A percentile compares a stretch with the other conserved stretches of the same genome.
These are phyloP conservation scores for Byasa hedistus DNA, from an alignment of 2,888 invertebrate species.

Conservation along the genomic window DNA sequence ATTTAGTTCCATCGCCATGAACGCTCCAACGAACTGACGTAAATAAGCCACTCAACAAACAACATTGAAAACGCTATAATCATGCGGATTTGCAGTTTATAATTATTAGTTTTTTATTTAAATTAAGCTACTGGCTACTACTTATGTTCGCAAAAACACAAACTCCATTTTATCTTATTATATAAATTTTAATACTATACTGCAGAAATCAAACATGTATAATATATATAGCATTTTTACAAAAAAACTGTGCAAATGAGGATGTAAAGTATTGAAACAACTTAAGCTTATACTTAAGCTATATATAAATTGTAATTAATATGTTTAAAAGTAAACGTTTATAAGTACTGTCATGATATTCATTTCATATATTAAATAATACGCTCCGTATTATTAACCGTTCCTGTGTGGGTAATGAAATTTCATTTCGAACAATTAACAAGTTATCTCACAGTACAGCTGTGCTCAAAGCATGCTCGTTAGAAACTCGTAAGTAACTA, in stretches of 20 bases:
- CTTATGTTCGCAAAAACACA: neutral
- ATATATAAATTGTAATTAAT: too few relatives aligned
- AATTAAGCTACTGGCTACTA: neutral
- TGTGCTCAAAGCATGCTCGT: constrained; percentile 14
- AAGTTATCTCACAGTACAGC: constrained; percentile 9
- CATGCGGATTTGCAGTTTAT: neutral
- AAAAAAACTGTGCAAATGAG: too few relatives aligned
- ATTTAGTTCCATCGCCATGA: constrained; percentile 39
- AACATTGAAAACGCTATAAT: constrained; percentile 1
- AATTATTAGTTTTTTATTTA: neutral
- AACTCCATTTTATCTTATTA: too few relatives aligned
- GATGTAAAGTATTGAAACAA: too few relatives aligned
- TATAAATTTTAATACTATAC: too few relatives aligned
- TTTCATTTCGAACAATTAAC: constrained; percentile 12
- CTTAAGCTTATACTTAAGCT: too few relatives aligned
- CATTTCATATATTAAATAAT: neutral
- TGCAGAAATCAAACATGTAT: too few relatives aligned
- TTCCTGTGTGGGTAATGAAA: constrained; percentile 35
- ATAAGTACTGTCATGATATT: too few relatives aligned
- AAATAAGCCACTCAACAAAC: constrained; percentile 25
- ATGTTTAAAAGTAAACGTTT: too few relatives aligned
- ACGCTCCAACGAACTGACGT: constrained; percentile 41
- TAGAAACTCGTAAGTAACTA: constrained; percentile 19
- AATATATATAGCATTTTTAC: too few relatives aligned
- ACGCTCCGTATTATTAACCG: constrained; percentile 34